phyloP scores from a whole-genome alignment of 2,888 invertebrate genomes.

The Sminthurinus aureus region DNA sequence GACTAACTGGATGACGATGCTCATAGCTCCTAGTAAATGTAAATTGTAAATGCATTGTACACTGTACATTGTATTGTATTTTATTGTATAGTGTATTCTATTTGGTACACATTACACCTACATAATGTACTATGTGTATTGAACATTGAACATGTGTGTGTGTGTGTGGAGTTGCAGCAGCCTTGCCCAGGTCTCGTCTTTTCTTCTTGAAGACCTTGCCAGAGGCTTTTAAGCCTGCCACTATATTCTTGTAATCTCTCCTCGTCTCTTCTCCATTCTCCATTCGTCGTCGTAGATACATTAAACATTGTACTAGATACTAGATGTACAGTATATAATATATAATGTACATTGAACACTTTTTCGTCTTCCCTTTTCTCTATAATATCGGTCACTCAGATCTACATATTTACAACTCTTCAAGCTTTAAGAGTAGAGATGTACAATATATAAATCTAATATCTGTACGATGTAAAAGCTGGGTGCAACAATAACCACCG shows the following conservation, averaged over 20 bases:
- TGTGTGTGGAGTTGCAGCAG: not conserved
- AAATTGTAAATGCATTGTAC: too few species aligned
- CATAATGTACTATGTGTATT: too few species aligned
- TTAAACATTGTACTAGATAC: too few species aligned
- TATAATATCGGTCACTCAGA: slow-evolving; percentile 22
- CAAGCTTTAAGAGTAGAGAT: too few species aligned
- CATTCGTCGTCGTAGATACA: not conserved
- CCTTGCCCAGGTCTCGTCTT: slow-evolving; percentile 31
- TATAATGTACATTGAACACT: too few species aligned
- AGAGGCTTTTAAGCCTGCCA: slow-evolving; percentile 28
- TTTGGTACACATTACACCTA: too few species aligned
- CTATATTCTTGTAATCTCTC: slow-evolving; percentile 32
- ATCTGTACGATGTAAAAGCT: slow-evolving; percentile 3
- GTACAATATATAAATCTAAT: not conserved
- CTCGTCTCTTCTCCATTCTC: slow-evolving; percentile 25
- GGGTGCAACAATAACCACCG: slow-evolving; percentile 39
- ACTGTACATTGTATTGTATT: too few species aligned
- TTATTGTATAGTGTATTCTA: too few species aligned
- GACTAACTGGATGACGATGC: not conserved
- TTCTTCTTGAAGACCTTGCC: slow-evolving; percentile 32
- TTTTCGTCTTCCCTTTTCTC: slow-evolving; percentile 5
- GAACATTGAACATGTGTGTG: too few species aligned
- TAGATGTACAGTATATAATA: too few species aligned
- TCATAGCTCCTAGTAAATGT: too few species aligned
- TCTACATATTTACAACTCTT: not conserved